Evolutionary conservation across 1,140 invertebrate species (phyloP).

Genomic region (Acromyrmex charruanus): DNA sequence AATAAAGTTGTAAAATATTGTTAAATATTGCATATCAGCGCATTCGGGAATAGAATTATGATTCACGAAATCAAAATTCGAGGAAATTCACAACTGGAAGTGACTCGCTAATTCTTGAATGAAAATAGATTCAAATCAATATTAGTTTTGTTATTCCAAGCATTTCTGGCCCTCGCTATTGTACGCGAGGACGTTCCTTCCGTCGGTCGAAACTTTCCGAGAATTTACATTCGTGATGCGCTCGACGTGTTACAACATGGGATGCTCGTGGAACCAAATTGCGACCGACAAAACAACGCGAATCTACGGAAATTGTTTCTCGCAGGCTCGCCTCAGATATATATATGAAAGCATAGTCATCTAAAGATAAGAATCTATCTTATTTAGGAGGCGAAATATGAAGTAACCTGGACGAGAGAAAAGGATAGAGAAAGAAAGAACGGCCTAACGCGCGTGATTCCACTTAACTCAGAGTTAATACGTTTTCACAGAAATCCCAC

Average conservation of each 20-base stretch:
- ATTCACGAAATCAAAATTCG: neutral
- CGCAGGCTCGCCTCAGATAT: neutral
- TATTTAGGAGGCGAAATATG: neutral
- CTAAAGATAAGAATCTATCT: constrained; percentile 38
- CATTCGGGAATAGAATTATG: neutral
- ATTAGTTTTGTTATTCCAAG: constrained; percentile 59
- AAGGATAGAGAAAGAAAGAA: neutral
- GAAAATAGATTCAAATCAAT: constrained; percentile 49
- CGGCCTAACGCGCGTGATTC: constrained; percentile 35
- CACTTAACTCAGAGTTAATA: constrained; percentile 43
- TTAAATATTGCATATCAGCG: neutral
- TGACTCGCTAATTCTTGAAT: constrained; percentile 24
- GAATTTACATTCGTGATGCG: constrained; percentile 57
- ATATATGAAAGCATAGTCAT: neutral
- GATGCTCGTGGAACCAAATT: constrained; percentile 50
- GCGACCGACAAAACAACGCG: constrained; percentile 40
- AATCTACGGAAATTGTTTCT: constrained; percentile 49
- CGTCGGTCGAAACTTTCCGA: constrained; percentile 43
- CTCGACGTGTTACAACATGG: constrained; percentile 1
- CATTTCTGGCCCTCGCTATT: constrained; percentile 13
- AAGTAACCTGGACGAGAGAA: neutral
- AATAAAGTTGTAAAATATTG: neutral
- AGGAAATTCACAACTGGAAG: constrained; percentile 9
- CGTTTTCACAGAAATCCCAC: constrained; percentile 40
- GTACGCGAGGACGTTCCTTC: constrained; percentile 43